Base-by-base conservation (phyloP, 92 coral and sea anemone species). In the Paragorgia papillata region DNA sequence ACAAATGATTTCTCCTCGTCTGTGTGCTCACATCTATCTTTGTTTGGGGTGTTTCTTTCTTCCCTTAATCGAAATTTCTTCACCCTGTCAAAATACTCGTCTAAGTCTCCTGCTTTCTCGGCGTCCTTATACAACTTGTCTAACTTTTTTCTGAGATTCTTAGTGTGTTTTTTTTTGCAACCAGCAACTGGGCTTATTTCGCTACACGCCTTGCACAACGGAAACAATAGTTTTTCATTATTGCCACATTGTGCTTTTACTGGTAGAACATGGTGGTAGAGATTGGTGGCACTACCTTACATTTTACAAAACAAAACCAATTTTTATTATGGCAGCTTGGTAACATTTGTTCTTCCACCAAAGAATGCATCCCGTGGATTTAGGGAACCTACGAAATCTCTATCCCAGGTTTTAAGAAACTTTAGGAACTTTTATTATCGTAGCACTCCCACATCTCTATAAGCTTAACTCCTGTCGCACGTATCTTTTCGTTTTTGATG, bases 191-290 rank as follows among this genome's bases (percentile, higher is more conserved):
- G n/a, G n/a, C n/a, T n/a, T n/a, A n/a, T n/a, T 43, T 46, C 75
- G 24, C 75, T 64, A 43, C 75, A 64, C 28, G 63, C 40, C 50
- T 40, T 76, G 17, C 81, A 76, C 37, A 76, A 57, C 25, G 81
- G 40, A 57, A 76, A 62, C 24, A 74, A 35, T 49, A 57, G 29
- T 55, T 74, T 74, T 55, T 51, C 66, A 10, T 74, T 20, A 20
- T 13, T 63, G 28, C 66, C 75, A 0, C 65, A 55, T 37, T 63
- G 48, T 32, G 54, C 44, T 29, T 29, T 49, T 22, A 60, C 73
- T 44, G 75, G 75, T 46, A 78, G 48, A 14, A 78, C 83, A 48
- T 75, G 83, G 54, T 74, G 83, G n/a, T 78, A 65, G 22, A 78
- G 39, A 56, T 41, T 28, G 83, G 83, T 7, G 83, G 61, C 19